Base-by-base conservation (phyloP, 2,888 invertebrate species). In the Spatulosminthurus flaviceps region DNA sequence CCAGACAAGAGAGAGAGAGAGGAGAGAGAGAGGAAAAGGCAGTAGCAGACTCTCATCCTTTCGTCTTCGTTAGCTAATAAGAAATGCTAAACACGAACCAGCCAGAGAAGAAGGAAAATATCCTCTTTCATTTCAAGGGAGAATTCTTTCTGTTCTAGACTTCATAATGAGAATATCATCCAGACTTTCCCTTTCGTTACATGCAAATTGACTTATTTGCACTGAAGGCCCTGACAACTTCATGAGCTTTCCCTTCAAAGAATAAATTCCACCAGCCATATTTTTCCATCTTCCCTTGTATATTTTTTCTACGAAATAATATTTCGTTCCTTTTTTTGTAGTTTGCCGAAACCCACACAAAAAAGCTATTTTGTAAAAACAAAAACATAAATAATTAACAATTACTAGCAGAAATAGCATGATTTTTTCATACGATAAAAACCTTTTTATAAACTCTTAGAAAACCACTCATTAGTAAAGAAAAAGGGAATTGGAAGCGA, bases 161-260 rank as follows among this genome's bases (percentile, higher is more conserved):
- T 81, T 67, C 69, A 71, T 81, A 79, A 81, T 81, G 77, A 81
- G 81, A 76, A 76, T 76, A 76, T 76, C 76, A 76, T 76, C 42
- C 76, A 67, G 76, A n/a, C 67, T 19, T 66, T 76, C n/a, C 43
- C 76, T 76, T 26, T 67, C 72, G 66, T 78, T 78, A 74, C 75
- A 80, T 80, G 80, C 76, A 80, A 80, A 80, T 80, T 75, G 80
- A 80, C 80, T 80, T 80, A 80, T 80, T 80, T 78, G 74, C 80
- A 77, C 77, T 80, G 77, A 80, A 72, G 71, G 77, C 77, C 76
- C 77, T 77, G 71, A 77, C 77, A 66, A 69, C 67, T 51, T 43
- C 42, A 22, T 26, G 41, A 66, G 41, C 69, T 67, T 41, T 51
- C 76, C 66, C 34, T 77, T 28, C 24, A 34, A 61, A 34, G 61